A percentile compares a stretch with the other conserved stretches of the same genome.
phyloP scores from a whole-genome alignment of 2,113 vertebrate genomes.

The Mirounga angustirostris region DNA sequence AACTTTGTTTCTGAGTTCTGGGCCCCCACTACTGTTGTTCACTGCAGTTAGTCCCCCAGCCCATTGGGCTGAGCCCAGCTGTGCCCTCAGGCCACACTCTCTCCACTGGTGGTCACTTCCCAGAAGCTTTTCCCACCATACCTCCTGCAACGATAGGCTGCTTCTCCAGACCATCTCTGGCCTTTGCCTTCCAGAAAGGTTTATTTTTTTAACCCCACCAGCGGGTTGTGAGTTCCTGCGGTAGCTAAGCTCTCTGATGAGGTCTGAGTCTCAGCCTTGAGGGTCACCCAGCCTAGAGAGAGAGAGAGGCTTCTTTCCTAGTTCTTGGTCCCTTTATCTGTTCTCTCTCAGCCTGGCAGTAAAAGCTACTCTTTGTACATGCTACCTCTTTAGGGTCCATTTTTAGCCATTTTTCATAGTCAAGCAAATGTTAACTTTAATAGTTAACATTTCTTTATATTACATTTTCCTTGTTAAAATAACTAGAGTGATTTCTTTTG shows the following conservation, averaged over 20 bases:
- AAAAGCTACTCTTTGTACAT: not conserved
- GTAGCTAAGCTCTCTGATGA: not conserved
- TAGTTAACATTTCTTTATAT: not conserved
- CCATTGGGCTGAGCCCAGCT: not conserved
- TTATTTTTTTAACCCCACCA: not conserved
- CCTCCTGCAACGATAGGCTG: rapidly evolving
- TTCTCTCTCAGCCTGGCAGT: not conserved
- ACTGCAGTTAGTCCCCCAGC: not conserved
- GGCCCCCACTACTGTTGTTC: not conserved
- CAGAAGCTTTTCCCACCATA: not conserved
- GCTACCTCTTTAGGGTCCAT: not conserved
- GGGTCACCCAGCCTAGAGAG: not conserved
- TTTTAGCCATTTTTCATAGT: not conserved
- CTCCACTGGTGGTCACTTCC: rapidly evolving
- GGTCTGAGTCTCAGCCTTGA: not conserved
- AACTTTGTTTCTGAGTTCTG: not conserved
- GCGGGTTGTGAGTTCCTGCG: not conserved
- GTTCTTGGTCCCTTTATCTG: not conserved
- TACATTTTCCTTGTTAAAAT: not conserved
- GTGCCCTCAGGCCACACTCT: not conserved
- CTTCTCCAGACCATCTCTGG: not conserved
- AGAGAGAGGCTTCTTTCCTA: not conserved
- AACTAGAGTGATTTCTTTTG: not conserved
- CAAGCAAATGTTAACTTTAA: not conserved
- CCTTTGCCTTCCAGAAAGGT: not conserved